phyloP scores from a whole-genome alignment of 2,113 vertebrate genomes.

The Sebastes schlegelii region DNA sequence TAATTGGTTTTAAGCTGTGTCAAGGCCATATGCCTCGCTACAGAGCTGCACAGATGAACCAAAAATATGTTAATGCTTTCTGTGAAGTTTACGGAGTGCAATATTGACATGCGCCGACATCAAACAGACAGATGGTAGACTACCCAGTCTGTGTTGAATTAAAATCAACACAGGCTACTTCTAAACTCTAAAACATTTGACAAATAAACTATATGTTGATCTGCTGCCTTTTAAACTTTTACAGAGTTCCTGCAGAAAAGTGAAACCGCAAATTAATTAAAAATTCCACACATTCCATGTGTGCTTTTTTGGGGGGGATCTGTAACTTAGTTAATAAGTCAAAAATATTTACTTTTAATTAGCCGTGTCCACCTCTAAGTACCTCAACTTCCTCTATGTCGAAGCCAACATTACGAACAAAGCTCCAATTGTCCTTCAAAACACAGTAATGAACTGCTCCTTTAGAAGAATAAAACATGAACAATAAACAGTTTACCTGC shows the following conservation, averaged over 20 bases:
- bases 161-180: constrained; percentile 1
- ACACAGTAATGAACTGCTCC: background rate
- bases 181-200: constrained; percentile 26
- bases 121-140: constrained; percentile 43
- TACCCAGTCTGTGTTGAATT: constrained; percentile 2
- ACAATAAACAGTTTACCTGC: background rate
- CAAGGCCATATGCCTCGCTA: constrained; percentile 31
- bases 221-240: background rate
- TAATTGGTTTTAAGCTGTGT: constrained; percentile 48
- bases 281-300: constrained; percentile 44
- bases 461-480: background rate
- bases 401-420: background rate
- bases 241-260: constrained; percentile 2
- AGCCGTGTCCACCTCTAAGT: constrained; percentile 25
- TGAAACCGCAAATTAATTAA: constrained; percentile 27
- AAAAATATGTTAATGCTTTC: constrained; percentile 51
- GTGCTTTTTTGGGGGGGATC: background rate
- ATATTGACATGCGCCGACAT: constrained; percentile 12
- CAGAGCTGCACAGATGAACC: constrained; percentile 37
- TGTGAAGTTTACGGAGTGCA: constrained; percentile 44
- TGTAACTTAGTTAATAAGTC: constrained; percentile 9
- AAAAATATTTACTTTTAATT: constrained; percentile 65
- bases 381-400: constrained; percentile 6
- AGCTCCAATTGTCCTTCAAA: background rate
- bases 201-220: background rate